Evolutionary conservation across 2,797 vertebrate species (phyloP), one percentile per base, ranked within the genome.

Genomic region (Euthynnus affinis): DNA sequence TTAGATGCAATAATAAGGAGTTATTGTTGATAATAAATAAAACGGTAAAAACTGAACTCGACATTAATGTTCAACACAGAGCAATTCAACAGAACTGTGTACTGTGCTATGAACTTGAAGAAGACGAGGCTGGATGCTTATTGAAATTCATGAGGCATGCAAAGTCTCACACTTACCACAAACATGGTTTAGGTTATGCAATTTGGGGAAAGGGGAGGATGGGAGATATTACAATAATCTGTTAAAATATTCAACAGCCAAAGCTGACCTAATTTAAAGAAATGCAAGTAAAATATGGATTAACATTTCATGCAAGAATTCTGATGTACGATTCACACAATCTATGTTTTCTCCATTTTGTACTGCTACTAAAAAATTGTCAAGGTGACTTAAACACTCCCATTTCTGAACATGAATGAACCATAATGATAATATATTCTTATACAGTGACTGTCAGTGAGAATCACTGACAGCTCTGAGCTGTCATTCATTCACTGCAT

Each of bases 101-200:
- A 34, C 58, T 66, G 78, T 55, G 64, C 64, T 81, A 84, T 70
- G 80, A 76, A 88, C 94, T 93, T 96, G 61, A 95, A 87, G 92
- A 90, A 95, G 93, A 90, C 78, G 81, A 96, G 94, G 96, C 94
- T 95, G 93, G 68, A 96, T 95, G 96, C 95, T 93, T 94, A 95
- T 95, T 94, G 92, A 95, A 95, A 96, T 93, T 97, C 96, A 95
- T 94, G 95, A 97, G 94, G 95, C 98, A 99, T 99, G 98, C 98
- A 97, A 92, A 87, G 95, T 94, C 96, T 96, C 96, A 95, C 97
- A 99, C 98, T 99, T 99, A 99, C 98, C 98, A 96, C 96, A 96
- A 93, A 95, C 95, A 92, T 57, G 83, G 95, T 96, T 97, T 96
- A 96, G 96, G 97, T 97, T 96, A 95, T 96, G 97, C 98, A 95